Conservation (phyloP, 2,888 invertebrate genomes). For the Chymomyza fuscimana region DNA sequence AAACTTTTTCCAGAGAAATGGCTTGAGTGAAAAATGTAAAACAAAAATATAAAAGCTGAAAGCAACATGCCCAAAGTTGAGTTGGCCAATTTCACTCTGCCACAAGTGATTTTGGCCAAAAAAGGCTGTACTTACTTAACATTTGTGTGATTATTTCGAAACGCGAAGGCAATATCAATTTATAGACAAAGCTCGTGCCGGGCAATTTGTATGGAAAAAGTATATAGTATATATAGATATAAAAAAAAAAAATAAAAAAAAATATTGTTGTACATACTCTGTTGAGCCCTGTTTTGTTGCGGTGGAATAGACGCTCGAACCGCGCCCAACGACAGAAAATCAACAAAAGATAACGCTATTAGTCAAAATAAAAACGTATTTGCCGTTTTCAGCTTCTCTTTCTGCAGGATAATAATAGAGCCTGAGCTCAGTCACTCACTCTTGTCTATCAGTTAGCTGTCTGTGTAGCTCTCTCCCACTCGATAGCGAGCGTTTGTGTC, state of each 20-base stretch:
- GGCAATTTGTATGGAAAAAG: constrained; percentile 79
- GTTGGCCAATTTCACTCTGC: constrained; percentile 65
- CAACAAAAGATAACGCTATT: constrained; percentile 46
- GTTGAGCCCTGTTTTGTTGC: constrained; percentile 68
- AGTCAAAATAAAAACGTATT: constrained; percentile 69
- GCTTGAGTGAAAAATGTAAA: constrained; percentile 51
- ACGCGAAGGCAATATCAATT: constrained; percentile 12
- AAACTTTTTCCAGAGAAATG: constrained; percentile 78
- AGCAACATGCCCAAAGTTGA: constrained; percentile 23
- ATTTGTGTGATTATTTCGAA: constrained; percentile 39
- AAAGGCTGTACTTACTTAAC: background rate
- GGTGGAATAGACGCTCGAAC: constrained; percentile 52
- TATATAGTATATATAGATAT: constrained; percentile 46
- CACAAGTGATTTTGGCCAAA: constrained; percentile 59
- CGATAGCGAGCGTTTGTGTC: constrained; percentile 47
- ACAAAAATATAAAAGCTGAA: constrained; percentile 29
- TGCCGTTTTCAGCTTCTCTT: constrained; percentile 79
- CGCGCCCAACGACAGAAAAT: constrained; percentile 59
- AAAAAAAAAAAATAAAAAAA: constrained; percentile 20
- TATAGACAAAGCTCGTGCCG: constrained; percentile 35
- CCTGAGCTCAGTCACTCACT: constrained; percentile 51
- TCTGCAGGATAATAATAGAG: constrained; percentile 73
- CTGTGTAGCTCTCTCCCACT: constrained; percentile 42
- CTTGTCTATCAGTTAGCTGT: constrained; percentile 51
- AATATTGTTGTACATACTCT: constrained; percentile 37